A percentile compares a stretch with the other conserved stretches of the same genome.
Conservation (phyloP, 2,113 vertebrate genomes). For the Phylloscopus whistleri region DNA sequence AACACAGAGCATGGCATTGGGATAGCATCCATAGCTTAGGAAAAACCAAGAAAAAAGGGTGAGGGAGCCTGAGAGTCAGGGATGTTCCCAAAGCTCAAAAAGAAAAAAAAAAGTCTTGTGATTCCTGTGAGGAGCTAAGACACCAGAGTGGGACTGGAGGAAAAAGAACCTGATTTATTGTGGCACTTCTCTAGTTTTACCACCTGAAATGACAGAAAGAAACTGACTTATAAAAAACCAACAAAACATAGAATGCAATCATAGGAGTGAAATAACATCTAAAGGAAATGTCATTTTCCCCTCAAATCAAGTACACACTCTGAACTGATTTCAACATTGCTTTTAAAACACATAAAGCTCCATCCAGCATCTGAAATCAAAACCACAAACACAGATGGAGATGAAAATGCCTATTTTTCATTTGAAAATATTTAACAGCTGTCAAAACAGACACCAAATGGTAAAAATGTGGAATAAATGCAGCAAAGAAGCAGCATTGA, state of each 20-base stretch:
- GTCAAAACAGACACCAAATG: neutral
- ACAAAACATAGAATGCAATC: neutral
- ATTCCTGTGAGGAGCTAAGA: neutral
- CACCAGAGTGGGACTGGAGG: neutral
- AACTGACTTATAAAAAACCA: neutral
- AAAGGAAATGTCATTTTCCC: neutral
- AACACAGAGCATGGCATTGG: accelerated
- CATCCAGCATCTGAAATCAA: neutral
- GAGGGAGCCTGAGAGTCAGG: neutral
- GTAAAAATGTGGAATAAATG: neutral
- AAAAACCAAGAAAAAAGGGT: neutral
- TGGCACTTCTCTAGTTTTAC: neutral
- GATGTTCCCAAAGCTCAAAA: neutral
- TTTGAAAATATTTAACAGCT: neutral
- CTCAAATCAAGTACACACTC: neutral
- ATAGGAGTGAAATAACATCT: neutral
- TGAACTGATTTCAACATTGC: neutral
- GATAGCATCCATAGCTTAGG: neutral
- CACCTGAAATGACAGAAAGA: neutral
- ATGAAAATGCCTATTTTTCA: neutral
- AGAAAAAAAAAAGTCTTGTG: neutral
- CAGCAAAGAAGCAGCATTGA: neutral
- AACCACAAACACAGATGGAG: neutral
- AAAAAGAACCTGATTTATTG: neutral
- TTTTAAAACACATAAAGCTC: neutral